Base-by-base conservation (phyloP, 2,888 invertebrate genomes). In the Chymomyza caudatula region DNA sequence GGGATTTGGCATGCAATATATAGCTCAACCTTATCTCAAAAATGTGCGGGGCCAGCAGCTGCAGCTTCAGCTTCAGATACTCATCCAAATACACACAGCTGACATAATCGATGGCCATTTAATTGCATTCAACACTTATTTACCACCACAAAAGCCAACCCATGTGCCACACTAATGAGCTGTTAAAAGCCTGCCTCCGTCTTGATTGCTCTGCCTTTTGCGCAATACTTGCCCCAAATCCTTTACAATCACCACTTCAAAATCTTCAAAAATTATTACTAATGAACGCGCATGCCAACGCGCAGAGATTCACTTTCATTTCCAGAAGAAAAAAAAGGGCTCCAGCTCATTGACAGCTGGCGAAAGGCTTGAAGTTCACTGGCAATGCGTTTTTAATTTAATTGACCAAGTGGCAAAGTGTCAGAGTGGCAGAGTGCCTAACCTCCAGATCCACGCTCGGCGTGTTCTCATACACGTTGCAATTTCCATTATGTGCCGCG, bases 231-330 rank as follows among this genome's bases (percentile, higher is more conserved):
- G 20, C 19, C 20, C 51, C 11, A 4, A 51, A 51, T 51, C 51
- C 29, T 37, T 56, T 59, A 55, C 51, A 49, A 15, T 15, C 47
- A 17, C 19, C 47, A 47, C n/a, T 17, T 8, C 47, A 62, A 66
- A 80, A 73, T 77, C 71, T 37, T 81, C 81, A 69, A 57, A 79
- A 73, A 59, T 79, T 77, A 81, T 85, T 85, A 83, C 80, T 80
- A 80, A 83, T 83, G 78, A 78, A 83, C 67, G 65, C 72, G 60
- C 55, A 17, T 61, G 57, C 13, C 22, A 59, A 72, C 67, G 65
- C 78, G 69, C 65, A 51, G 69, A 74, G 74, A 83, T 80, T 80
- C 80, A 80, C 80, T 80, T 80, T 83, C 80, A 78, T 74, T 76
- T 73, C n/a, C 37, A n/a, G n/a, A n/a, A n/a, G n/a, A n/a, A n/a